A percentile compares a stretch with the other conserved stretches of the same genome.
phyloP scores from a whole-genome alignment of 2,113 vertebrate species.

The Corythornis vintsioides region DNA sequence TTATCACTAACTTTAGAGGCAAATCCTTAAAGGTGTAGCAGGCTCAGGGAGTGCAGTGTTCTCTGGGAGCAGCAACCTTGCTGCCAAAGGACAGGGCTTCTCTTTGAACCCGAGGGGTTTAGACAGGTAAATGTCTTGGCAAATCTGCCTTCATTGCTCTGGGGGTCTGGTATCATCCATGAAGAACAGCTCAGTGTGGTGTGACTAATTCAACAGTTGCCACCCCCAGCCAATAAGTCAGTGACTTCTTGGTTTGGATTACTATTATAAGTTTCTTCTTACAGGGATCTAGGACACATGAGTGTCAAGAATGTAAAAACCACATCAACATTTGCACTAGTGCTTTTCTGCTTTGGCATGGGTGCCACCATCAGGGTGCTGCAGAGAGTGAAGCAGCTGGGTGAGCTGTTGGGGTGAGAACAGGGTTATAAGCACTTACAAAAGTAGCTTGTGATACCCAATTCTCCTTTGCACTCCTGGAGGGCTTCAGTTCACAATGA shows the following conservation, averaged over 20 bases:
- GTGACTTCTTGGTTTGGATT: background rate
- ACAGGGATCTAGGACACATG: background rate
- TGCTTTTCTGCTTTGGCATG: background rate
- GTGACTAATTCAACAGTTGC: background rate
- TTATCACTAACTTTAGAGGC: background rate
- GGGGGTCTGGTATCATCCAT: background rate
- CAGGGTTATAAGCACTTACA: background rate
- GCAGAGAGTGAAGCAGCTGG: background rate
- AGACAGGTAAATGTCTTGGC: background rate
- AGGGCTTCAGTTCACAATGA: background rate
- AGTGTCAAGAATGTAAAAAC: background rate
- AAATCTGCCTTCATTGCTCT: background rate
- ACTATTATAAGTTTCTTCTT: background rate
- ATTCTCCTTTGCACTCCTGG: background rate
- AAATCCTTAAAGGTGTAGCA: background rate
- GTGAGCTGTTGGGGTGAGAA: background rate
- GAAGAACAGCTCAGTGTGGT: background rate
- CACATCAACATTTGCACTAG: background rate
- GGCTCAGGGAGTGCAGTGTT: background rate
- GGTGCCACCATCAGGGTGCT: background rate
- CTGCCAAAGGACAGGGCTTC: background rate
- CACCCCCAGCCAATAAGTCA: background rate
- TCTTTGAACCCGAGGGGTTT: background rate
- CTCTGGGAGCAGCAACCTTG: rapidly evolving
- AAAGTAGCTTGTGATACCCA: background rate